Base-by-base conservation (phyloP, 2,888 invertebrate genomes). In the Cheilosia vulpina region DNA sequence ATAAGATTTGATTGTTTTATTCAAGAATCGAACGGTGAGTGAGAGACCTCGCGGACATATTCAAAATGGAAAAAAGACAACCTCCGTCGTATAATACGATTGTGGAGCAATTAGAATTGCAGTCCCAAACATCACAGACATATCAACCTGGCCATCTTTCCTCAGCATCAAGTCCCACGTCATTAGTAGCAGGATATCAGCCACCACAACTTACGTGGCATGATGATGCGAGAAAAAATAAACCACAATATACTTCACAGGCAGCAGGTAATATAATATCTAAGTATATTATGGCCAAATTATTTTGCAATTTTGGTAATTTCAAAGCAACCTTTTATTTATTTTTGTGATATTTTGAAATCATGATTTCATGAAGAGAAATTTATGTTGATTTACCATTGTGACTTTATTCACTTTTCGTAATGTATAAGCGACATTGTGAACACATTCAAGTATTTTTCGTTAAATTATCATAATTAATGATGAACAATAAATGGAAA, bases 261-360 rank as follows among this genome's bases (percentile, higher is more conserved):
- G 60, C 60, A 27, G 66, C 80, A 73, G 80, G 80, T 80, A 73
- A 7, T 47, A 24, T 24, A 24, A 24, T 4, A 27, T 27, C 5
- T 5, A 5, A 9, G 2, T 27, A 27, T 9, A 21, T 52, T 13
- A 24, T 13, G 13, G 11, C 13, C 4, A 24, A 21, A 13, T 5
- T 52, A 15, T 6, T 52, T n/a, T 15, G n/a, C 43, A n/a, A n/a
- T 43, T n/a, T 43, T n/a, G 4, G 43, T 24, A 2, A 19, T 41
- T 21, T 50, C n/a, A 9, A 4, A n/a, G 2, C 38, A 15, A 15
- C 0, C 15, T 52, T 24, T 52, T 21, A 34, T 34, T 11, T 11
- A 34, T 13, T 3, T 38, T 11, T 11, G 2, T 34, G 11, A 31
- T 3, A 11, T 34, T 34, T 34, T 2, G 11, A 34, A 11, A 3